These are phyloP conservation scores for Schizothorax lantsangensis DNA, from an alignment of 2,797 vertebrate genomes.

Conservation along the genomic window DNA sequence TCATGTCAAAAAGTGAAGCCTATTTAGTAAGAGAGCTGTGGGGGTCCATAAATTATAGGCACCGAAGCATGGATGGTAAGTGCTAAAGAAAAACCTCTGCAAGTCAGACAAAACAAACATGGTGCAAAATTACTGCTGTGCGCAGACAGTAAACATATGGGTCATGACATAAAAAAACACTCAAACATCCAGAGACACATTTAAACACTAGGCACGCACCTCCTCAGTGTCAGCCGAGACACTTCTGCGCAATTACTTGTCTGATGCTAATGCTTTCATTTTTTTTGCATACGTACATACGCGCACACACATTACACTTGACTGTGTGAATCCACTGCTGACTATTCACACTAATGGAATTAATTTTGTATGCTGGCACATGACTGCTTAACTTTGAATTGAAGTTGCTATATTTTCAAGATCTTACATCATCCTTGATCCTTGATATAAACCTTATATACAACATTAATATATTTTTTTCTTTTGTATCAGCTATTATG, in stretches of 20 bases:
- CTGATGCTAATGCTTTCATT: neutral
- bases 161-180: slow-evolving; percentile 44
- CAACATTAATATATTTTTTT: neutral
- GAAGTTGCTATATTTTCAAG: neutral
- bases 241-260: neutral
- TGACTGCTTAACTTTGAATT: neutral
- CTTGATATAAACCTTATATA: neutral
- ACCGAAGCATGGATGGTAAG: neutral
- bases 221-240: slow-evolving; percentile 1
- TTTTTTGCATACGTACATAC: neutral
- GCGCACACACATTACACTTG: neutral
- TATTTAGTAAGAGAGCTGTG: slow-evolving; percentile 21
- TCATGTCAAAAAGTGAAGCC: slow-evolving; percentile 11
- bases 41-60: slow-evolving; percentile 32
- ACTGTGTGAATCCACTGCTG: slow-evolving; percentile 7
- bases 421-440: slow-evolving; percentile 2
- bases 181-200: slow-evolving; percentile 48
- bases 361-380: slow-evolving; percentile 1
- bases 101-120: slow-evolving; percentile 20
- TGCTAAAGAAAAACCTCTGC: slow-evolving; percentile 12
- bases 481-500: neutral
- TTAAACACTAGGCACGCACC: slow-evolving; percentile 49
- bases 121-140: slow-evolving; percentile 8
- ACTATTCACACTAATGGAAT: neutral
- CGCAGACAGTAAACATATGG: slow-evolving; percentile 32